These are phyloP conservation scores for Rhynchophorus ferrugineus DNA, from an alignment of 1,140 invertebrate species.

Conservation along the genomic window DNA sequence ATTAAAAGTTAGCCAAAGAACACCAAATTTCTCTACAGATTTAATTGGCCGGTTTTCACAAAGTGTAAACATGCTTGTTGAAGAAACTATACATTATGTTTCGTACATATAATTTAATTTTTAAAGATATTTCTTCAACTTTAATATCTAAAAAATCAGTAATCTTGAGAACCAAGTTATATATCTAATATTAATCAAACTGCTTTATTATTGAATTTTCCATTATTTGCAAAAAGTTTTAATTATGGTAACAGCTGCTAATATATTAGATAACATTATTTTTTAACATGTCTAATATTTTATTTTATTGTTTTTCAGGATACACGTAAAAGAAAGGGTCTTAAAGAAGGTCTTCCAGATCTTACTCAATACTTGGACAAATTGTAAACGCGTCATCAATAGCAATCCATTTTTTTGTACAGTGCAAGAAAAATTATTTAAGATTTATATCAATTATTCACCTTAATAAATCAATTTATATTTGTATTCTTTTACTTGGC, in stretches of 20 bases:
- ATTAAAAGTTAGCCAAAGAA: too few relatives aligned
- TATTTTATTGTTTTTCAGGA: slow-evolving; percentile 56
- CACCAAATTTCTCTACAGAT: too few relatives aligned
- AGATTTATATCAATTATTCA: slow-evolving; percentile 16
- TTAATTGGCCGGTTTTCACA: too few relatives aligned
- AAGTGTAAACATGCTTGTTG: too few relatives aligned
- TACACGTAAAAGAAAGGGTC: slow-evolving; percentile 97
- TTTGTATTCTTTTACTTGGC: slow-evolving; percentile 8
- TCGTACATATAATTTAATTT: too few relatives aligned
- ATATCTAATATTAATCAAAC: too few relatives aligned
- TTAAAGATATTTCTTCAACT: too few relatives aligned
- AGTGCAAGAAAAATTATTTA: slow-evolving; percentile 29
- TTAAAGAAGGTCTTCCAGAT: slow-evolving; percentile 95
- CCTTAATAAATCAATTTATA: slow-evolving; percentile 5
- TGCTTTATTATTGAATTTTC: not conserved
- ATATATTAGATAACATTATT: not conserved
- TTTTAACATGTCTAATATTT: slow-evolving; percentile 18
- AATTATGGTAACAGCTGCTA: too few relatives aligned
- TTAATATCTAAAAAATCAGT: too few relatives aligned
- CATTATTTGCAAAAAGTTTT: slow-evolving; percentile 5
- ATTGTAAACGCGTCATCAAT: slow-evolving; percentile 60
- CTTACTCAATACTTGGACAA: slow-evolving; percentile 89
- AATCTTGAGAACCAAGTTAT: too few relatives aligned
- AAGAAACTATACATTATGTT: too few relatives aligned
- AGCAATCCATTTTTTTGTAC: slow-evolving; percentile 31